Conservation (phyloP, 2,888 invertebrate genomes). For the Andricus quercusramuli region DNA sequence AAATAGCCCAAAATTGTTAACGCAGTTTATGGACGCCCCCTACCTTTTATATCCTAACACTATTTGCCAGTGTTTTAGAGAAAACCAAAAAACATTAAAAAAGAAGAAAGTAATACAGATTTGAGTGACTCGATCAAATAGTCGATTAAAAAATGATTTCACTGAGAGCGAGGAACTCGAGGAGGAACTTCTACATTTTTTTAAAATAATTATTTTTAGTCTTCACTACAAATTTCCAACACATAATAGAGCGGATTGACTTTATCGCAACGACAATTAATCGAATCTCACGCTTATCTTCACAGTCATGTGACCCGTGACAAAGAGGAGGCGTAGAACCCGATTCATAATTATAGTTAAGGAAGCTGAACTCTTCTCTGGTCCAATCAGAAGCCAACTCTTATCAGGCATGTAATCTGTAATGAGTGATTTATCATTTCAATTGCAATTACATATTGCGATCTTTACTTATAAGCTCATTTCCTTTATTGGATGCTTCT, state of each 20-base stretch:
- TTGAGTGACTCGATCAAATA: too few relatives aligned
- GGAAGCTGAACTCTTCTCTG: conserved; percentile 4
- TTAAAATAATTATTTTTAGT: not conserved
- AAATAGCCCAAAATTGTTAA: too few relatives aligned
- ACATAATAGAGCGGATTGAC: not conserved
- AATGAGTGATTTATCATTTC: conserved; percentile 28
- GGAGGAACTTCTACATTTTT: not conserved
- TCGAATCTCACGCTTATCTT: conserved; percentile 33
- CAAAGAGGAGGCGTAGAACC: conserved; percentile 26
- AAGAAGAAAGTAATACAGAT: too few relatives aligned
- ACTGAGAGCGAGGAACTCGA: too few relatives aligned
- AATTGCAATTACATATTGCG: conserved; percentile 11
- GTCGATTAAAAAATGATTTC: too few relatives aligned
- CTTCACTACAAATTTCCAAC: not conserved
- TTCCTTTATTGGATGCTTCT: not conserved
- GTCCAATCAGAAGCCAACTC: conserved; percentile 5
- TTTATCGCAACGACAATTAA: conserved; percentile 15
- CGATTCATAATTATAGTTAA: conserved; percentile 36
- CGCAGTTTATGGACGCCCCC: too few relatives aligned
- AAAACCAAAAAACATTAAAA: too few relatives aligned
- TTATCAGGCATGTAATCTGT: conserved; percentile 20
- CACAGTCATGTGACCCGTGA: conserved; percentile 19
- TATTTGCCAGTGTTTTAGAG: too few relatives aligned
- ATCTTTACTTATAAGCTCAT: not conserved
- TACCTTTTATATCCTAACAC: too few relatives aligned